Percentiles rank a stretch among this genome's conserved stretches.
Conservation (phyloP, 2,113 vertebrate species). For the Cheilinus undulatus region DNA sequence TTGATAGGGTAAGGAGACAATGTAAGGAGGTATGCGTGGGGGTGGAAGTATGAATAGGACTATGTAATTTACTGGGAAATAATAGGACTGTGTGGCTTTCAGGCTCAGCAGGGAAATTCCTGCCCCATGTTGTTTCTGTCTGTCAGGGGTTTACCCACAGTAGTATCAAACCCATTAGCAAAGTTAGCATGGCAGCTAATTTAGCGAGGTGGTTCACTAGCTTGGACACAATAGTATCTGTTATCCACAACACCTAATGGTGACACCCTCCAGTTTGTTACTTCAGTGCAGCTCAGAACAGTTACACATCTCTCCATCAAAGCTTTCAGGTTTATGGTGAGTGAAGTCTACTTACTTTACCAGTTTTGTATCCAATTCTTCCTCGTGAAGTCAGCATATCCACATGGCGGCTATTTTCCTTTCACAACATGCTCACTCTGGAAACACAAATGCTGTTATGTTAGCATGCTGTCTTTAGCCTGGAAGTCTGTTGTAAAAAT, state of each 20-base stretch:
- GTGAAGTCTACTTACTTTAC: no score
- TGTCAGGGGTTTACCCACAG: conserved; percentile 58
- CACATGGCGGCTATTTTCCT: no score
- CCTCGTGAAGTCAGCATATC: no score
- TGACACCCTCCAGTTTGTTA: conserved; percentile 55
- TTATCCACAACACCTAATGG: conserved; percentile 37
- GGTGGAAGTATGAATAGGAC: conserved; percentile 32
- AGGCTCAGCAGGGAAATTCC: conserved; percentile 41
- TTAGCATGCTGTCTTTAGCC: no score
- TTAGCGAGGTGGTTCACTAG: conserved; percentile 45
- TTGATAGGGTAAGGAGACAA: conserved; percentile 67
- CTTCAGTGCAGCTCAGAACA: conserved; percentile 34
- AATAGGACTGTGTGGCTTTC: conserved; percentile 18
- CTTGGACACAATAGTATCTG: conserved; percentile 40
- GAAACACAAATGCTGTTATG: no score
- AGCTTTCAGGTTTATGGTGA: no score
- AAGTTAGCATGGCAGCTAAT: conserved; percentile 53
- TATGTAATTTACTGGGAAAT: conserved; percentile 27
- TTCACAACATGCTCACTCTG: no score
- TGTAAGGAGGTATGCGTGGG: conserved; percentile 28
- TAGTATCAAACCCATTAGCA: conserved; percentile 34
- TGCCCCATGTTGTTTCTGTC: conserved; percentile 40
- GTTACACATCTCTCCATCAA: no score
- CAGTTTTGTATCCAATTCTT: no score
- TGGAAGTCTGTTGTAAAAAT: no score